Conservation (phyloP, 2,888 invertebrate genomes). For the Bombylius discolor region DNA sequence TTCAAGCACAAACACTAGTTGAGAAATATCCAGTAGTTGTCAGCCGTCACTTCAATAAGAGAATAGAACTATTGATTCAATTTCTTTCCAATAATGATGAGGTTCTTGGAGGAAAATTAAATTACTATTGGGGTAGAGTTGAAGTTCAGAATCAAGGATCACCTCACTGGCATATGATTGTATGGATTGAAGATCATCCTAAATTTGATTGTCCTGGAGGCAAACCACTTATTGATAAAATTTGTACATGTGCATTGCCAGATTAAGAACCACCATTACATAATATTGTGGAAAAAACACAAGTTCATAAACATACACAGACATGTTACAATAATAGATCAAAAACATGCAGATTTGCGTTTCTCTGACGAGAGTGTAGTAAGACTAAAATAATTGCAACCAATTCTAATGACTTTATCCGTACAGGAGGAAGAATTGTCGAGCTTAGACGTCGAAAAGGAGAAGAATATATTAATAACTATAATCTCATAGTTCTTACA, state of each 20-base stretch:
- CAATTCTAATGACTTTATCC: conserved; percentile 10
- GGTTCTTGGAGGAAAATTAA: conserved; percentile 11
- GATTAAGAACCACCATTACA: no score
- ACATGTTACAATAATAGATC: conserved; percentile 12
- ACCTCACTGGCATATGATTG: no score
- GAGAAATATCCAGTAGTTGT: conserved; percentile 4
- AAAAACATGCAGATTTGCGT: conserved; percentile 13
- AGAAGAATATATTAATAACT: conserved; percentile 17
- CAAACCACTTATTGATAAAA: no score
- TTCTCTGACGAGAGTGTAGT: conserved; percentile 9
- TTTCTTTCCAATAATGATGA: conserved; percentile 4
- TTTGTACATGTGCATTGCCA: no score
- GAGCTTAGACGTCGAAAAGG: conserved; percentile 5
- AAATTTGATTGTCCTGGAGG: no score
- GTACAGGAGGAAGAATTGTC: conserved; percentile 6
- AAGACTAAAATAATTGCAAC: conserved; percentile 8
- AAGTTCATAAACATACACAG: conserved; percentile 15
- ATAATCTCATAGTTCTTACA: conserved; percentile 11
- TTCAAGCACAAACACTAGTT: conserved; percentile 1
- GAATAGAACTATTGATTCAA: conserved; percentile 14
- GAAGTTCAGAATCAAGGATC: conserved; percentile 12
- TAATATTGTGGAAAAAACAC: no score
- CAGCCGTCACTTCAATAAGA: conserved; percentile 12
- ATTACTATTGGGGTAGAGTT: conserved; percentile 11
- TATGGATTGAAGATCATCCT: no score